Base-by-base conservation (phyloP, 1,140 invertebrate genomes). In the Varroa destructor region DNA sequence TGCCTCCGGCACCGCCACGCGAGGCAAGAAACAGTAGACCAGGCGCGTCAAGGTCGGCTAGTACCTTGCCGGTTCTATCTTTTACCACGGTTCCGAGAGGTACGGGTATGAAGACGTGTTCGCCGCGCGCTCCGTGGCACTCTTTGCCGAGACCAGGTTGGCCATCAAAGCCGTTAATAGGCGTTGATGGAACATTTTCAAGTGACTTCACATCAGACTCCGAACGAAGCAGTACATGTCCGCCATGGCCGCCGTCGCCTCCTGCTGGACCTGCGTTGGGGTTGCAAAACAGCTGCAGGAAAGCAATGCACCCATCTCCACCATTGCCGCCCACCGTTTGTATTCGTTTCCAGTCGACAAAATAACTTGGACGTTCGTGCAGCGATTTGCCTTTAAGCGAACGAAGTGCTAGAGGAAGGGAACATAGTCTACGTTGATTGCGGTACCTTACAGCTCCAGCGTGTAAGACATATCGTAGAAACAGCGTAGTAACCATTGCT, bases 241-340 rank as follows among this genome's bases (percentile, higher is more conserved):
- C 95, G n/a, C 96, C 96, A 78, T 93, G 86, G 0, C 96, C 96
- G 10, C 95, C 96, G 81, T 98, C 90, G 0, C 94, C 96, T 3
- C 95, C 95, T 81, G 94, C 90, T 0, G 95, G 94, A 6, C 96
- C 96, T 0, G 89, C 94, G 73, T 83, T 83, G 74, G 93, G 90
- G 77, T 93, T 93, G 25, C 81, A 81, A 81, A 84, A 91, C 8
- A 88, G 77, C 71, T 83, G 85, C 1, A 91, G 77, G 78, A 99
- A 95, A 0, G 89, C 90, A 72, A 96, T 86, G 74, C 84, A 85
- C 0, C 96, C 96, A 83, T 98, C 85, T 1, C 96, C 96, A 6
- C 96, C 96, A 70, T 87, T 87, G 0, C 96, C 96, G 5, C 86
- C 96, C 1, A 82, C 77, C 1, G 86, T 82, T 73, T 76, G 73